Percentiles rank a stretch among this genome's conserved stretches.
Conservation (phyloP, 2,113 vertebrate species). For the Phalacrocorax carbo region DNA sequence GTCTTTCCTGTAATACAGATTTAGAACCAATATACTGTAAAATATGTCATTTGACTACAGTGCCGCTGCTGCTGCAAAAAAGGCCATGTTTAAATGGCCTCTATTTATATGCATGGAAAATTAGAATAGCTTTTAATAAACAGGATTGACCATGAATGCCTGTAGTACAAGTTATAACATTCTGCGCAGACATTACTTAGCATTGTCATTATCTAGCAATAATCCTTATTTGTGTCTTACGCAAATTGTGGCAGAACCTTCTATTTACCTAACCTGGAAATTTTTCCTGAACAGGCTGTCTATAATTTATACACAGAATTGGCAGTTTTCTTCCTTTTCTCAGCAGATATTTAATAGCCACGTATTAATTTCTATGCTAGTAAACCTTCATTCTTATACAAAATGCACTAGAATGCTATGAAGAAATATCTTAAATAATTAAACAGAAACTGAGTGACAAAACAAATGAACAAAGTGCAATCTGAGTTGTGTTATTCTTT, state of each 20-base stretch:
- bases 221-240: neutral
- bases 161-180: neutral
- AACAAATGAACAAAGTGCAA: slow-evolving; percentile 25
- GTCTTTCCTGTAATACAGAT: neutral
- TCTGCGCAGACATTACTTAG: neutral
- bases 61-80: neutral
- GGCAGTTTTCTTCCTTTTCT: neutral
- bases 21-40: neutral
- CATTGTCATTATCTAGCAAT: neutral
- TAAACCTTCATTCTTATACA: slow-evolving; percentile 28
- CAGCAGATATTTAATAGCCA: neutral
- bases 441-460: slow-evolving; percentile 40
- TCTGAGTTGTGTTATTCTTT: slow-evolving; percentile 34
- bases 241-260: neutral
- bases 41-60: neutral
- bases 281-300: neutral
- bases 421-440: slow-evolving; percentile 62
- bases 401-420: slow-evolving; percentile 20
- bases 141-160: neutral
- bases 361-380: neutral
- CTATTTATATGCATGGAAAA: neutral
- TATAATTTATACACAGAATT: neutral
- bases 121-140: neutral
- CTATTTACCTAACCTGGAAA: slow-evolving; percentile 13
- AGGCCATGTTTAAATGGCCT: neutral